Evolutionary conservation across 1,140 invertebrate genomes (phyloP), one percentile per base, ranked within the genome.

Genomic region (Halictus rubicundus): DNA sequence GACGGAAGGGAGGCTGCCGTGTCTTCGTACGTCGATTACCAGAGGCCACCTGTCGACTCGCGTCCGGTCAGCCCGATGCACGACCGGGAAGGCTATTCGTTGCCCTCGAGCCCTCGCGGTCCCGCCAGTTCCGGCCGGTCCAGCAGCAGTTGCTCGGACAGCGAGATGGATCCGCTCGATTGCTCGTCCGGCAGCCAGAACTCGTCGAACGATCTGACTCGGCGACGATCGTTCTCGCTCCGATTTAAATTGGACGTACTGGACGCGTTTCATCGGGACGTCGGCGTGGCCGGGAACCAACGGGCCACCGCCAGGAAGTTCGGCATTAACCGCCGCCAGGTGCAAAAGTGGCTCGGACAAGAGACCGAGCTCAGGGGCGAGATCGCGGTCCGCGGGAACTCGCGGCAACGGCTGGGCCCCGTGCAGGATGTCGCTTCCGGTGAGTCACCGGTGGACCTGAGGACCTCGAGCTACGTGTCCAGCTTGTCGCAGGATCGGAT

Each of bases 301-400:
- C 89, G 94, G 64, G 94, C 95, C 14, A 95, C 95, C 1, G 95
- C 95, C 0, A 92, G 93, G 32, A 95, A 95, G 87, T 95, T 94
- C 81, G 93, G 94, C 65, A 94, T 95, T 73, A 94, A 95, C 84
- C 91, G 95, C 7, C 92, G 95, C n/a, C 95, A 95, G 87, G 94
- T 95, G 12, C 94, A 95, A 77, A 95, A 95, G 82, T 95, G 95
- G 95, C 83, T 95, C 5, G 92, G 93, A 19, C 94, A 95, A 71
- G 94, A 95, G 71, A 83, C 88, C 5, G 91, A 94, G 49, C 87
- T 95, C 0, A 84, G 93, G 5, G 90, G 89, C 23, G 93, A 94
- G 42, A 92, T 91, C 25, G 87, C 88, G 0, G 81, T 91, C 2
- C 81, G 90, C 5, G 91, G 91, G 7, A 88, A 91, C 52, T 87